These are phyloP conservation scores for Eilema caniola DNA, from an alignment of 2,888 invertebrate species.

Conservation along the genomic window DNA sequence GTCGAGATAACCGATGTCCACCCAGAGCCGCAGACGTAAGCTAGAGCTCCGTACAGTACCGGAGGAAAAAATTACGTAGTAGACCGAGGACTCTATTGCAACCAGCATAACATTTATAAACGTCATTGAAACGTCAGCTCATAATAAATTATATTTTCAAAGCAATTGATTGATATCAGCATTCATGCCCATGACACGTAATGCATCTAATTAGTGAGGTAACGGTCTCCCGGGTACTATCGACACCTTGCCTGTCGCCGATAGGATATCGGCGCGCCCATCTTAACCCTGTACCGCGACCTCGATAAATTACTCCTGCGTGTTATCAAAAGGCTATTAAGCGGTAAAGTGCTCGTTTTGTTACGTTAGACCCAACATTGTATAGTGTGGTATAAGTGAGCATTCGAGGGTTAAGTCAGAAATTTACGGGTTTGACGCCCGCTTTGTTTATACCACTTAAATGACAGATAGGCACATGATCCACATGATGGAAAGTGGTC, in stretches of 20 bases:
- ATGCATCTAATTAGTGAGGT: conserved; percentile 63
- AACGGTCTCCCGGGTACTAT: conserved; percentile 55
- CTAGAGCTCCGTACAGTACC: too few relatives aligned
- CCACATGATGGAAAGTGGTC: too few relatives aligned
- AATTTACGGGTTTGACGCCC: too few relatives aligned
- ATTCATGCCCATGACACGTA: conserved; percentile 54
- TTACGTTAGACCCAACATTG: not conserved
- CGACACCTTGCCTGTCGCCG: conserved; percentile 61
- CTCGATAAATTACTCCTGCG: conserved; percentile 45
- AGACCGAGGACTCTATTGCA: too few relatives aligned
- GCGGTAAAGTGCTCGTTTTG: conserved; percentile 25
- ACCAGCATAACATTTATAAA: too few relatives aligned
- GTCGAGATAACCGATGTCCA: too few relatives aligned
- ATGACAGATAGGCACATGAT: too few relatives aligned
- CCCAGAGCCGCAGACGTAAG: too few relatives aligned
- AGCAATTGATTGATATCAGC: conserved; percentile 19
- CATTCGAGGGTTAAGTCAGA: not conserved
- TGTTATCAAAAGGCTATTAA: conserved; percentile 42
- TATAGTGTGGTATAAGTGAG: not conserved
- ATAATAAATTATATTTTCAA: not conserved
- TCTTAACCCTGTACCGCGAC: conserved; percentile 52
- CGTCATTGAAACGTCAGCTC: not conserved
- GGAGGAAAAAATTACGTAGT: too few relatives aligned
- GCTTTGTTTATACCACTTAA: too few relatives aligned
- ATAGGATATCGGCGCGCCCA: conserved; percentile 60